phyloP scores from a whole-genome alignment of 2,888 invertebrate species.

The Meganola albula region DNA sequence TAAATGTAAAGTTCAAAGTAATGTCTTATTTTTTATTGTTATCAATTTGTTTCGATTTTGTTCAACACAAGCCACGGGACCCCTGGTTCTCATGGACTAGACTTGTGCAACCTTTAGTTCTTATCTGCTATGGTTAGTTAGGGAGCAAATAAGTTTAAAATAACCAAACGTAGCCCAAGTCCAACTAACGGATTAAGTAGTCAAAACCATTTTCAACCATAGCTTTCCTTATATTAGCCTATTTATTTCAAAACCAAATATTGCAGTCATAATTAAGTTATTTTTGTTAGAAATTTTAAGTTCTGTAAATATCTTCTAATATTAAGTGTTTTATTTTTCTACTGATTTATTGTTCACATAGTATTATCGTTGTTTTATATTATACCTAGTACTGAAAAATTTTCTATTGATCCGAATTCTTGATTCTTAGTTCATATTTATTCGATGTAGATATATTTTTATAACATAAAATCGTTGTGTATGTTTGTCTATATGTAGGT shows the following conservation, averaged over 20 bases:
- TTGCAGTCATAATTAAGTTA: conserved; percentile 73
- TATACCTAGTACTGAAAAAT: conserved; percentile 64
- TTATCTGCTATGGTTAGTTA: neutral
- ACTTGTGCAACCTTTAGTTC: neutral
- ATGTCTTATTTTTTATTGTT: too few relatives aligned
- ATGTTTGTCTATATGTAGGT: conserved; percentile 49
- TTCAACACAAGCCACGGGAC: too few relatives aligned
- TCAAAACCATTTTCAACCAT: conserved; percentile 40
- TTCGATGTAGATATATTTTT: conserved; percentile 71
- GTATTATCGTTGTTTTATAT: conserved; percentile 73
- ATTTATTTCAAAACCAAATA: conserved; percentile 78
- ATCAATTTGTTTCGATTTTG: too few relatives aligned
- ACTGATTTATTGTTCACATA: conserved; percentile 57
- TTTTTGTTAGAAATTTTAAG: conserved; percentile 67
- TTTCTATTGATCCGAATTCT: conserved; percentile 51
- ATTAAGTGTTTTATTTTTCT: conserved; percentile 67
- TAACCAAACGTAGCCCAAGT: too few relatives aligned
- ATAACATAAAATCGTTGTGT: conserved; percentile 53
- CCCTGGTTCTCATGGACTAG: too few relatives aligned
- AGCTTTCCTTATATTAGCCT: conserved; percentile 74
- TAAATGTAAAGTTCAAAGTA: too few relatives aligned
- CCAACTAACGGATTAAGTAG: too few relatives aligned
- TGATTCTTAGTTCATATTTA: conserved; percentile 66
- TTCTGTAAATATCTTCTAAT: conserved; percentile 67
- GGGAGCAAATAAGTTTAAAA: too few relatives aligned